Evolutionary conservation across 2,888 invertebrate species (phyloP).

Genomic region (Magallana nippona): DNA sequence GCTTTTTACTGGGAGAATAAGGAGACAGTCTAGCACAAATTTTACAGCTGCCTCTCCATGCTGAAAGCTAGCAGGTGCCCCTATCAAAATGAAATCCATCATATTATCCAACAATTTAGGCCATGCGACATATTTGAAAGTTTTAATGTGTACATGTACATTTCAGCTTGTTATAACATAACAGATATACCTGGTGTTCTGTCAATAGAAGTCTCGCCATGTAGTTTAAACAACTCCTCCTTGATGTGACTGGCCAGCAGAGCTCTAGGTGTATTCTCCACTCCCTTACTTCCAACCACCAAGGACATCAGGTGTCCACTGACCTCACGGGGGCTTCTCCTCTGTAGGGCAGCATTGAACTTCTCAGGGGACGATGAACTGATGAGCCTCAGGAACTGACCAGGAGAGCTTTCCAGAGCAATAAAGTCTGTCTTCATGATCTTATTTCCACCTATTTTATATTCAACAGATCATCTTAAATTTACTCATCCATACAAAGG

Average conservation of each 20-base stretch:
- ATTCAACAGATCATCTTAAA: constrained; percentile 9
- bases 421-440: constrained; percentile 70
- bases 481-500: no score
- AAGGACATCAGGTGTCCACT: constrained; percentile 77
- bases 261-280: constrained; percentile 72
- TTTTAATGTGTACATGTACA: no score
- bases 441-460: constrained; percentile 64
- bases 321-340: constrained; percentile 59
- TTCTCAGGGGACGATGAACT: constrained; percentile 68
- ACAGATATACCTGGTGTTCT: constrained; percentile 55
- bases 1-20: constrained; percentile 68
- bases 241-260: constrained; percentile 75
- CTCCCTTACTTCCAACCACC: constrained; percentile 72
- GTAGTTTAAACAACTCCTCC: constrained; percentile 69
- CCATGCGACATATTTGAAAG: no score
- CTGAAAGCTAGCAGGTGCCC: constrained; percentile 3
- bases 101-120: not conserved
- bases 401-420: constrained; percentile 74
- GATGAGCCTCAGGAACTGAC: constrained; percentile 71
- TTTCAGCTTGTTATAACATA: no score
- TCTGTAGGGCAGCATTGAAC: constrained; percentile 63
- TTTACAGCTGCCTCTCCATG: constrained; percentile 57
- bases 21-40: constrained; percentile 74
- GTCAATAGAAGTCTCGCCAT: constrained; percentile 57
- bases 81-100: not conserved